Conservation (phyloP, 2,113 vertebrate genomes). For the Cairina moschata region DNA sequence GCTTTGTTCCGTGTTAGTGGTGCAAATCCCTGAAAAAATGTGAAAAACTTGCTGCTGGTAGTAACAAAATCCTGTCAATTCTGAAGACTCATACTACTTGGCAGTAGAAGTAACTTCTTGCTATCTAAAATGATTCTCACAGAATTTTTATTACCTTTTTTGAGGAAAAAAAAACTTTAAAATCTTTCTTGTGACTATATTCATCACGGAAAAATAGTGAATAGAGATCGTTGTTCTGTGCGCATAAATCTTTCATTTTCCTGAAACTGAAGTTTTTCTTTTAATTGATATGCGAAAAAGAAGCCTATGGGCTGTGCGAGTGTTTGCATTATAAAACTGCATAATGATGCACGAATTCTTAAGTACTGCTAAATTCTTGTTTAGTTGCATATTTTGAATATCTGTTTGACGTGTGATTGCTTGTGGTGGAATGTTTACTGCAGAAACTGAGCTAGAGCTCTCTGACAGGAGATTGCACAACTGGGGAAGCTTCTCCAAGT, state of each 20-base stretch:
- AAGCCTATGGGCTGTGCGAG: background rate
- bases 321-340: background rate
- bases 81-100: background rate
- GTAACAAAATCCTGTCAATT: background rate
- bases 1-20: background rate
- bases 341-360: background rate
- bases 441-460: slow-evolving; percentile 76
- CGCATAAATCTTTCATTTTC: background rate
- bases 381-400: slow-evolving; percentile 87
- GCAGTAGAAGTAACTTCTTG: background rate
- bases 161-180: background rate
- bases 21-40: background rate
- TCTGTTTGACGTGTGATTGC: slow-evolving; percentile 85
- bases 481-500: slow-evolving; percentile 41
- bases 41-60: background rate
- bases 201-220: background rate
- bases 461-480: slow-evolving; percentile 81
- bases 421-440: slow-evolving; percentile 82
- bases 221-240: background rate
- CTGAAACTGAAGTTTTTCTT: background rate
- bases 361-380: slow-evolving; percentile 73
- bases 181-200: background rate
- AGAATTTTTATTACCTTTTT: background rate
- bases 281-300: background rate
- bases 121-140: background rate